Evolutionary conservation across 2,888 invertebrate species (phyloP).

Genomic region (Rhagophthalmus giganteus): DNA sequence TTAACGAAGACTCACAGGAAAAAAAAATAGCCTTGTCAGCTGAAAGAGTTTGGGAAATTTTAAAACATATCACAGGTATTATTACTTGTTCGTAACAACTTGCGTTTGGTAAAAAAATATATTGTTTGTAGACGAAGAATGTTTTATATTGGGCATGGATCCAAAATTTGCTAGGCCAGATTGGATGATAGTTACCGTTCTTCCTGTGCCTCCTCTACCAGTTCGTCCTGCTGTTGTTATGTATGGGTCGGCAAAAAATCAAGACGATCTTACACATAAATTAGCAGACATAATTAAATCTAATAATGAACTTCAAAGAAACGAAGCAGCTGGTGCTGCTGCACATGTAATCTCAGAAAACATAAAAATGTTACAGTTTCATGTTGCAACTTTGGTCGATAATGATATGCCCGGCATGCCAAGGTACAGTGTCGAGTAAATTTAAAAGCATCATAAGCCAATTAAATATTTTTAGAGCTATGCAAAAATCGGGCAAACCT

Average conservation of each 20-base stretch:
- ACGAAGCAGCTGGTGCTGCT: slow-evolving; percentile 96
- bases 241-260: slow-evolving; percentile 98
- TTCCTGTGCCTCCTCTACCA: slow-evolving; percentile 95
- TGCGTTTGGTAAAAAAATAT: background rate
- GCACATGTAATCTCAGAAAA: slow-evolving; percentile 97
- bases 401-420: slow-evolving; percentile 99
- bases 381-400: slow-evolving; percentile 96
- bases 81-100: background rate
- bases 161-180: slow-evolving; percentile 97
- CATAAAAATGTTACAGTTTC: slow-evolving; percentile 96
- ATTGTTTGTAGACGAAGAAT: slow-evolving; percentile 82
- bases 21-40: slow-evolving; percentile 92
- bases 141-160: slow-evolving; percentile 93
- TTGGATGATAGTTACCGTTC: slow-evolving; percentile 98
- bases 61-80: slow-evolving; percentile 82
- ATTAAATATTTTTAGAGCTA: slow-evolving; percentile 82
- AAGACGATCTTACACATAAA: slow-evolving; percentile 99
- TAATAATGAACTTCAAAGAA: slow-evolving; percentile 92
- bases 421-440: slow-evolving; percentile 54
- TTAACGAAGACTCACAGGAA: slow-evolving; percentile 98
- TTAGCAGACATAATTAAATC: slow-evolving; percentile 97
- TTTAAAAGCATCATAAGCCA: too few species aligned
- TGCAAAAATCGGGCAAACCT: slow-evolving; percentile 99
- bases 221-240: slow-evolving; percentile 98
- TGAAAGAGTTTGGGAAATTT: slow-evolving; percentile 95